These are phyloP conservation scores for Coenonympha glycerion DNA, from an alignment of 2,888 invertebrate genomes.

Conservation along the genomic window DNA sequence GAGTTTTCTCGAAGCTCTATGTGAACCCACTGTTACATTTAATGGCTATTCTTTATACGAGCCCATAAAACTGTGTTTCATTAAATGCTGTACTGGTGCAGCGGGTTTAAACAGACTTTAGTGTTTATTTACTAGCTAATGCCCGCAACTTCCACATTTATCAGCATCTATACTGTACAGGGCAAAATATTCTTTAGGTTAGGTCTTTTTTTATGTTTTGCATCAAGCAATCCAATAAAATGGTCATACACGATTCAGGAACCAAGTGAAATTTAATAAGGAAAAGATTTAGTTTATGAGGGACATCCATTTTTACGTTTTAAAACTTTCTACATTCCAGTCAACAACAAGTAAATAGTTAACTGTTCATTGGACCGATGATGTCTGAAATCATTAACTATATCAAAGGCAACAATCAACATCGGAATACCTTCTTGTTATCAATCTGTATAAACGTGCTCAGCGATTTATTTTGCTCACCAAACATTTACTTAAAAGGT, in stretches of 20 bases:
- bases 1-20: slow-evolving; percentile 16
- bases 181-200: not conserved
- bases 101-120: not conserved
- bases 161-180: too few relatives aligned
- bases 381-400: too few relatives aligned
- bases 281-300: too few relatives aligned
- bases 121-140: not conserved
- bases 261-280: not conserved
- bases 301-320: too few relatives aligned
- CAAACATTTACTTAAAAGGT: slow-evolving; percentile 24
- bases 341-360: too few relatives aligned
- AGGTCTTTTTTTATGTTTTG: not conserved
- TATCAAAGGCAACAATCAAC: not conserved
- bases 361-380: too few relatives aligned
- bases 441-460: slow-evolving; percentile 11
- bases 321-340: too few relatives aligned
- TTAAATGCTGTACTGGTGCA: not conserved
- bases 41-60: slow-evolving; percentile 10
- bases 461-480: slow-evolving; percentile 15
- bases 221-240: not conserved
- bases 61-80: slow-evolving; percentile 4
- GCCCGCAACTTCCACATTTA: not conserved
- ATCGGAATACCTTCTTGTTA: slow-evolving; percentile 10
- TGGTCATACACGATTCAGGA: not conserved
- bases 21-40: slow-evolving; percentile 3